Evolutionary conservation across 53 echinoderm and acorn worm genomes (phyloP).

Genomic region (Astropecten irregularis): DNA sequence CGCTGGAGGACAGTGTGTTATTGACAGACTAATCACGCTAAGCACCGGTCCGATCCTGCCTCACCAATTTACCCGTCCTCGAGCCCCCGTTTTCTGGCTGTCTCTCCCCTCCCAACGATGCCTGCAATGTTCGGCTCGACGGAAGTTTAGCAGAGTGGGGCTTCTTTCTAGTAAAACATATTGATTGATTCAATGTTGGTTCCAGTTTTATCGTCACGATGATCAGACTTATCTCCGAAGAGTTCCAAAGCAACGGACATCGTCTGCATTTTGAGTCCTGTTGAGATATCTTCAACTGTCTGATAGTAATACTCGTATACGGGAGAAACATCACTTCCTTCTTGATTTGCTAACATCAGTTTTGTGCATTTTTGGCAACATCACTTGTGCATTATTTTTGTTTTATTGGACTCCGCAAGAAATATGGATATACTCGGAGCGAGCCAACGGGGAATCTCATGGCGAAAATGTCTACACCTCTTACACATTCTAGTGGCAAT

Average conservation of each 20-base stretch:
- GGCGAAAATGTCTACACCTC: neutral
- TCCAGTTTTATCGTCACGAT: no score
- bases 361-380: neutral
- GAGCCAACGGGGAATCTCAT: neutral
- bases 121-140: neutral
- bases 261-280: neutral
- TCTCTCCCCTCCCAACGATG: neutral
- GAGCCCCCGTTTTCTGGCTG: no score
- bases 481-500: slow-evolving; percentile 5
- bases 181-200: no score
- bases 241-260: slow-evolving; percentile 6
- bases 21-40: neutral
- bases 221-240: neutral
- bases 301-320: neutral
- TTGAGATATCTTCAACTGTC: neutral
- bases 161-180: no score
- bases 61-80: no score
- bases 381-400: neutral
- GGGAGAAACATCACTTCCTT: no score
- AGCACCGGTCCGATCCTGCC: neutral
- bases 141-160: no score
- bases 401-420: neutral
- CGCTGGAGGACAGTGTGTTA: neutral
- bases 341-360: no score
- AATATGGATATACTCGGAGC: slow-evolving; percentile 37